These are phyloP conservation scores for Leptonema lineaticorne DNA, from an alignment of 1,140 invertebrate species.

Conservation along the genomic window DNA sequence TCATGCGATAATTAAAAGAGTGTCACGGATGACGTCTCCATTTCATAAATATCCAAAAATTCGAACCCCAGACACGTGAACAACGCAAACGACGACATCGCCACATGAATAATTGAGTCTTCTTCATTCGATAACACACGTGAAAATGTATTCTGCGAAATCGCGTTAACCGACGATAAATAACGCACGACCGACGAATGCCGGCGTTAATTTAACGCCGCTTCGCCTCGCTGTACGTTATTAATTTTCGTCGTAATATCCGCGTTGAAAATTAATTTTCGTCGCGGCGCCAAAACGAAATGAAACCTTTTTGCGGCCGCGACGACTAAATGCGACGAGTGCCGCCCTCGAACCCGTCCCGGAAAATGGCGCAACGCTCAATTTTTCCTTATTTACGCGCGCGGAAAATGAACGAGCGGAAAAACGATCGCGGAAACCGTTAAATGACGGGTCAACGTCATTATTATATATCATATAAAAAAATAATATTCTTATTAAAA, in stretches of 20 bases:
- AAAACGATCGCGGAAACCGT: neutral
- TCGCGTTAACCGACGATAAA: too few species aligned
- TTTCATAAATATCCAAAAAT: too few species aligned
- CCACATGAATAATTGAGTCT: neutral
- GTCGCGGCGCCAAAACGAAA: neutral
- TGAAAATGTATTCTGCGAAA: neutral
- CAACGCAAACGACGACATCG: neutral
- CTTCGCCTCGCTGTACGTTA: neutral
- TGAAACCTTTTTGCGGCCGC: slow-evolving; percentile 7
- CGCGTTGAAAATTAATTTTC: slow-evolving; percentile 12
- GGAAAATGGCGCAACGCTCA: neutral
- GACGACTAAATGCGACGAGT: neutral
- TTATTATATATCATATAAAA: too few species aligned
- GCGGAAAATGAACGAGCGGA: slow-evolving; percentile 15
- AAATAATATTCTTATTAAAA: too few species aligned
- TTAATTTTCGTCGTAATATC: slow-evolving; percentile 1
- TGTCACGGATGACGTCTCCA: too few species aligned
- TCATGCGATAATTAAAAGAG: too few species aligned
- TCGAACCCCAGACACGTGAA: neutral
- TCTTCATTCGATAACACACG: neutral
- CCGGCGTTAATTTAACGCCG: too few species aligned
- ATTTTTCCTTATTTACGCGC: slow-evolving; percentile 10
- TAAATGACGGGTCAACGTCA: neutral
- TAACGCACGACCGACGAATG: too few species aligned
- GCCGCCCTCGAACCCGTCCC: too few species aligned